These are phyloP conservation scores for Zaprionus bogoriensis DNA, from an alignment of 2,888 invertebrate genomes.

Conservation along the genomic window DNA sequence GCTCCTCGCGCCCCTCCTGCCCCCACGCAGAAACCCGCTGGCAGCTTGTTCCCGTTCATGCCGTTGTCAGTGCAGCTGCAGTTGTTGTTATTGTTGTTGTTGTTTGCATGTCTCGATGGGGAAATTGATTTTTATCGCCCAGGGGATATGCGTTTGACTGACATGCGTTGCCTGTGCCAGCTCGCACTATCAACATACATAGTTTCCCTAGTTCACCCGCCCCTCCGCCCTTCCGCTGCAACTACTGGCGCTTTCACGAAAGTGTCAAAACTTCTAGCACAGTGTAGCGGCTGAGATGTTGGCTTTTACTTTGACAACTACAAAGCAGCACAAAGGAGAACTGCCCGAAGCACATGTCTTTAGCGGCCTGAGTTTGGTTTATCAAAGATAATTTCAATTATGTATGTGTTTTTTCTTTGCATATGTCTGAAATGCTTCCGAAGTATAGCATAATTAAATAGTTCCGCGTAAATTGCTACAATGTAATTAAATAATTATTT, in stretches of 20 bases:
- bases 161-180: constrained; percentile 20
- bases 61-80: constrained; percentile 37
- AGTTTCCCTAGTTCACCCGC: background rate
- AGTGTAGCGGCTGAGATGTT: constrained; percentile 4
- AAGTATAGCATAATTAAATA: background rate
- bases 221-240: background rate
- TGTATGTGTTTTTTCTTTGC: background rate
- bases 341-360: background rate
- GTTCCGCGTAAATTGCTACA: background rate
- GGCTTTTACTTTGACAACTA: background rate
- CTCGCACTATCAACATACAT: constrained; percentile 21
- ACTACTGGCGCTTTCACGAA: constrained; percentile 15
- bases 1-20: background rate
- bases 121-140: constrained; percentile 71
- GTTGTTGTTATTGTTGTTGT: constrained; percentile 38
- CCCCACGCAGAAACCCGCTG: too few species aligned
- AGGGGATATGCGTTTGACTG: constrained; percentile 50
- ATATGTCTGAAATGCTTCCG: background rate
- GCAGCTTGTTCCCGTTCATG: constrained; percentile 2
- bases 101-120: constrained; percentile 48
- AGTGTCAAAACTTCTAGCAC: constrained; percentile 40
- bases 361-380: background rate
- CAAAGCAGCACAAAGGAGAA: background rate
- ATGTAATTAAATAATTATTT: constrained; percentile 2
- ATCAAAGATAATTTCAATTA: background rate